Evolutionary conservation across 2,113 vertebrate genomes (phyloP).

Genomic region (Notarius lentiginosus): DNA sequence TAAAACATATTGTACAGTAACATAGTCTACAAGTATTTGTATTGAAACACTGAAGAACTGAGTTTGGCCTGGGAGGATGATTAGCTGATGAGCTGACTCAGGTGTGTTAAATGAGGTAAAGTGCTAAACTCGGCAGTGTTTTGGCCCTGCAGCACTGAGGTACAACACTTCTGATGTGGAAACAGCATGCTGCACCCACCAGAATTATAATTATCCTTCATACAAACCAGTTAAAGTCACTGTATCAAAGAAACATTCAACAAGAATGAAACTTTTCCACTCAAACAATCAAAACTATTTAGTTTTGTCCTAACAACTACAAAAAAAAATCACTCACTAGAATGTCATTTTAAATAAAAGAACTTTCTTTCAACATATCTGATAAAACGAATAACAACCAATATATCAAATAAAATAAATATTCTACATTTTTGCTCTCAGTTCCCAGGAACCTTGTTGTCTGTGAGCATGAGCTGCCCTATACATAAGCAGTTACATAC

Average conservation of each 20-base stretch:
- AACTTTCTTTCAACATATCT: not conserved
- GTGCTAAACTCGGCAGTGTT: not conserved
- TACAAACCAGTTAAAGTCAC: not conserved
- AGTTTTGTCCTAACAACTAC: not conserved
- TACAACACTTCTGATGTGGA: not conserved
- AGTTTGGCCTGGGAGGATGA: not conserved
- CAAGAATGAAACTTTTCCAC: not conserved
- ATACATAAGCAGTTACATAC: not conserved
- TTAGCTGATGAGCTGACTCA: constrained; percentile 17
- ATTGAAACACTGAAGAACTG: too few relatives aligned
- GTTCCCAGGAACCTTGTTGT: not conserved
- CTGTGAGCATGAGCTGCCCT: not conserved
- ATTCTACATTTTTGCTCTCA: not conserved
- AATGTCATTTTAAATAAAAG: not conserved
- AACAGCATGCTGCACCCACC: not conserved
- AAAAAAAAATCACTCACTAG: too few relatives aligned
- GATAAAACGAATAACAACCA: not conserved
- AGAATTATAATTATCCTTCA: not conserved
- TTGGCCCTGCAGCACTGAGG: not conserved
- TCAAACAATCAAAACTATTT: not conserved
- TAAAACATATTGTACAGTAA: not conserved
- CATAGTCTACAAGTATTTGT: not conserved
- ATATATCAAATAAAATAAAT: not conserved
- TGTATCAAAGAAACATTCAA: not conserved
- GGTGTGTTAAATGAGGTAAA: constrained; percentile 16